Conservation (phyloP, 2,888 invertebrate species). For the Ophion obscuratus region DNA sequence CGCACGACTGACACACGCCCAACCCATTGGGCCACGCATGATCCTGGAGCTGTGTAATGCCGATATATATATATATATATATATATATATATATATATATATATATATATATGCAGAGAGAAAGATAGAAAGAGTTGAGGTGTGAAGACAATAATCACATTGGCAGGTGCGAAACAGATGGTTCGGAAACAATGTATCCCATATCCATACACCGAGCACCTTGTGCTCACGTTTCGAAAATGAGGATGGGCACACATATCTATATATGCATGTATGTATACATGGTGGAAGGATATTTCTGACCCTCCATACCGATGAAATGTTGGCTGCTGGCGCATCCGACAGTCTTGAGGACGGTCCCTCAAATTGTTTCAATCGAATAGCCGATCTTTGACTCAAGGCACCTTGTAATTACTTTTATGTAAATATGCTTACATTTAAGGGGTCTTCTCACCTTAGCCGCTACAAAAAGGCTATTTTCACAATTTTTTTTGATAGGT, state of each 20-base stretch:
- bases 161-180: slow-evolving; percentile 83
- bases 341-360: no score
- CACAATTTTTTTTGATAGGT: no score
- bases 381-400: no score
- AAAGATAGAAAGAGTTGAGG: slow-evolving; percentile 55
- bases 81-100: no score
- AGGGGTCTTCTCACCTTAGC: no score
- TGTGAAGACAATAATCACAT: slow-evolving; percentile 72
- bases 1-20: slow-evolving; percentile 14
- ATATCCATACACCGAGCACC: slow-evolving; percentile 43
- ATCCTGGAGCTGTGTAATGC: slow-evolving; percentile 8
- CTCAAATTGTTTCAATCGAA: no score
- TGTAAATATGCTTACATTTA: no score
- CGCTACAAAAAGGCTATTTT: no score
- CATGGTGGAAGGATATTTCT: background rate
- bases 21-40: background rate
- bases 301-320: background rate
- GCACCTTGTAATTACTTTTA: no score
- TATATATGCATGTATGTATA: background rate
- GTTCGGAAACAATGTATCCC: slow-evolving; percentile 68
- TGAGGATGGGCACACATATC: background rate
- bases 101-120: background rate
- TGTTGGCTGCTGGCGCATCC: no score
- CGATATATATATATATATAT: background rate
- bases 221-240: slow-evolving; percentile 43